Evolutionary conservation across 2,888 invertebrate species (phyloP), one percentile per base, ranked within the genome.

Genomic region (Anthoptus insignis): DNA sequence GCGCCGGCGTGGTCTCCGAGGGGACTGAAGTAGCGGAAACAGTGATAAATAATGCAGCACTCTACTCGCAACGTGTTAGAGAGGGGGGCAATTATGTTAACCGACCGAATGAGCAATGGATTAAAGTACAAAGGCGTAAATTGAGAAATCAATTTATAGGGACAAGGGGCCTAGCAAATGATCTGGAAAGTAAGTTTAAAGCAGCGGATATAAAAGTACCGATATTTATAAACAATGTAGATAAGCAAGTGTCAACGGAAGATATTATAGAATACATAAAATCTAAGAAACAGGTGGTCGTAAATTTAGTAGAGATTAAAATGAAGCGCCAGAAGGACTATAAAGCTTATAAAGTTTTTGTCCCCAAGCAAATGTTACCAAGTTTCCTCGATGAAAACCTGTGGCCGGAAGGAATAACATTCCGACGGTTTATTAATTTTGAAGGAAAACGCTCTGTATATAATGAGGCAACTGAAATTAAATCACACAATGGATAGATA

Each of bases 101-200:
- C 7, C 27, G 27, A 3, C 27, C 27, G 7, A 27, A 27, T 27
- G 27, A 27, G 27, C 27, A 27, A 7, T 27, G 27, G 27, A 27
- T 27, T 7, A 27, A 27, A 7, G 27, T 27, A 7, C 5, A 27
- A 7, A 27, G 27, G 27, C 3, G 27, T 5, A 27, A 27, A 27
- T 7, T 27, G 3, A 27, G 27, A 27, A 27, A 27, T 7, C 3
- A 27, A 7, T 27, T 27, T 27, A 27, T 27, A 3, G 27, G 27
- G 3, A 27, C n/a, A n/a, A n/a, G n/a, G n/a, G n/a, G n/a, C n/a
- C n/a, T n/a, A n/a, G n/a, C n/a, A n/a, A n/a, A n/a, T n/a, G n/a
- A n/a, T n/a, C n/a, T n/a, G n/a, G n/a, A n/a, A n/a, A n/a, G 37
- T 34, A 54, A 54, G 34, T 52, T 52, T 32, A 52, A 34, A n/a